A percentile compares a stretch with the other conserved stretches of the same genome.
Evolutionary conservation across 2,797 vertebrate species (phyloP).

Genomic region (Schizopygopsis malacanthus): DNA sequence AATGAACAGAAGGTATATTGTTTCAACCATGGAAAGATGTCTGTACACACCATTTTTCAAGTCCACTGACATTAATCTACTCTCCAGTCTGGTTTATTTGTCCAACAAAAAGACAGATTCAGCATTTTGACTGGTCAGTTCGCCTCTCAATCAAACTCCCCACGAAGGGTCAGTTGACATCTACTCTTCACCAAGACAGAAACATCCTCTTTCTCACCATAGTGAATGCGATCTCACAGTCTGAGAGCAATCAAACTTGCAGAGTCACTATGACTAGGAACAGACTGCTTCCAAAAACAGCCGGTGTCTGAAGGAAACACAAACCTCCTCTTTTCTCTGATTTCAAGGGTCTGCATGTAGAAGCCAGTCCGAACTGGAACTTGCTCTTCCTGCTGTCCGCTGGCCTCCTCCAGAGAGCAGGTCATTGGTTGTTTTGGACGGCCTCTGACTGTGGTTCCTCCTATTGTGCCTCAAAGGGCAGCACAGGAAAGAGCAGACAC

Average conservation of each 20-base stretch:
- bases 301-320: neutral
- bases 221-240: neutral
- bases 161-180: neutral
- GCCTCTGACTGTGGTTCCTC: slow-evolving; percentile 62
- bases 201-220: neutral
- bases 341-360: slow-evolving; percentile 6
- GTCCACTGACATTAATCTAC: too few relatives aligned
- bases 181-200: neutral
- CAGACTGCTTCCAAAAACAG: slow-evolving; percentile 18
- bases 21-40: too few relatives aligned
- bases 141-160: too few relatives aligned
- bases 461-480: slow-evolving; percentile 58
- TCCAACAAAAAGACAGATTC: too few relatives aligned
- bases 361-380: slow-evolving; percentile 41
- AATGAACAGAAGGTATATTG: too few relatives aligned
- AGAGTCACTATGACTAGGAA: slow-evolving; percentile 12
- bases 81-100: too few relatives aligned
- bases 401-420: slow-evolving; percentile 37
- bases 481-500: slow-evolving; percentile 62
- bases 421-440: slow-evolving; percentile 49
- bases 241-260: slow-evolving; percentile 5
- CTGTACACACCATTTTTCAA: too few relatives aligned
- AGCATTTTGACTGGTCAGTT: too few relatives aligned
- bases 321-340: slow-evolving; percentile 12
- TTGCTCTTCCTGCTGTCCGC: slow-evolving; percentile 41